Conservation (phyloP, 2,888 invertebrate genomes). For the Lepetodrilus schrolli region DNA sequence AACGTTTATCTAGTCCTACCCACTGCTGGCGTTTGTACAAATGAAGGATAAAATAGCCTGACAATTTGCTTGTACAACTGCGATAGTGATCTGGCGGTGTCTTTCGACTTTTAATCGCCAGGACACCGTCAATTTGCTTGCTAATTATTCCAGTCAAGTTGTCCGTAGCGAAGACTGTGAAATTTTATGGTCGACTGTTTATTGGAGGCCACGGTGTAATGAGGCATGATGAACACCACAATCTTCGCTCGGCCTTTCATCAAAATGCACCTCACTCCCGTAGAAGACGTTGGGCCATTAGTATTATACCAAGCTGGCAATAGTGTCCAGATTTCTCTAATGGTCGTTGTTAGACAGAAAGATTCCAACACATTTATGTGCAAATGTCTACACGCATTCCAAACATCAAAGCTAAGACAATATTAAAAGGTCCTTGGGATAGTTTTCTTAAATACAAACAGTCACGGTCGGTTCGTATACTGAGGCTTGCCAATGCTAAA, state of each 20-base stretch:
- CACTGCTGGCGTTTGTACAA: neutral
- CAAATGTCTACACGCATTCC: too few relatives aligned
- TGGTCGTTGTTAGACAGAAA: too few relatives aligned
- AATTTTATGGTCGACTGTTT: conserved; percentile 2
- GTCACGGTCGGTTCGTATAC: too few relatives aligned
- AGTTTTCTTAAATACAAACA: too few relatives aligned
- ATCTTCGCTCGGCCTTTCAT: neutral
- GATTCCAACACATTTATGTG: too few relatives aligned
- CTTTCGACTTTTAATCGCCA: neutral
- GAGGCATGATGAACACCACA: neutral
- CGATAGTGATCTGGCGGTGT: neutral
- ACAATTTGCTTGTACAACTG: conserved; percentile 21
- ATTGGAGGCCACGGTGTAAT: neutral
- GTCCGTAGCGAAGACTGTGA: conserved; percentile 5
- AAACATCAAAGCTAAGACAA: too few relatives aligned
- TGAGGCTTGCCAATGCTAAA: too few relatives aligned
- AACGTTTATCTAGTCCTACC: conserved; percentile 10
- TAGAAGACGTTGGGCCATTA: too few relatives aligned
- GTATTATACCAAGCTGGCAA: too few relatives aligned
- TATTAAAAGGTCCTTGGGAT: too few relatives aligned
- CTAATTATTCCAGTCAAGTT: neutral
- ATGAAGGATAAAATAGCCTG: neutral
- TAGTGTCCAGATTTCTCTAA: too few relatives aligned
- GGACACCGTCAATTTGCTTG: neutral
- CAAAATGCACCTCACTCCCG: too few relatives aligned